These are phyloP conservation scores for Probaryconus sp. DNA, from an alignment of 1,140 invertebrate species.

Conservation along the genomic window DNA sequence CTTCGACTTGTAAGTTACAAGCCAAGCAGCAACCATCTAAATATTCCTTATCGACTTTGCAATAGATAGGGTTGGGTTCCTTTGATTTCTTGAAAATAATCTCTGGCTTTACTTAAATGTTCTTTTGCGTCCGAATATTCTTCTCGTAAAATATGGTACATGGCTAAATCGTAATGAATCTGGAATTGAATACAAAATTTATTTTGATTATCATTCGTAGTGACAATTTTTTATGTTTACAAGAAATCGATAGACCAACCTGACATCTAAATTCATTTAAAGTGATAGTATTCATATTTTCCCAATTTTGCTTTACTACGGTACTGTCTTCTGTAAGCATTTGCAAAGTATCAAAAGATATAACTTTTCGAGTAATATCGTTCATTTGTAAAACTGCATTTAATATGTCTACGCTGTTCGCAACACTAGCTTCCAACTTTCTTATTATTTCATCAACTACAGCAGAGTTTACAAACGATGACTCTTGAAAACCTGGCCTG, in stretches of 20 bases:
- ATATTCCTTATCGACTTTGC: slow-evolving; percentile 81
- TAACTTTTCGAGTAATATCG: slow-evolving; percentile 73
- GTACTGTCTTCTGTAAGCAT: slow-evolving; percentile 82
- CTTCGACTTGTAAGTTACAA: slow-evolving; percentile 81
- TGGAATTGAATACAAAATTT: slow-evolving; percentile 71
- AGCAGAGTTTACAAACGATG: slow-evolving; percentile 68
- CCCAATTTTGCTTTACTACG: slow-evolving; percentile 85
- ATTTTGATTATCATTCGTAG: slow-evolving; percentile 3
- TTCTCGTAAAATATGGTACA: slow-evolving; percentile 88
- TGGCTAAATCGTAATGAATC: slow-evolving; percentile 88
- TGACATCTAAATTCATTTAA: slow-evolving; percentile 82
- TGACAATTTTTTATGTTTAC: neutral
- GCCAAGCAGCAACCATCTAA: slow-evolving; percentile 83
- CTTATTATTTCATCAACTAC: slow-evolving; percentile 75
- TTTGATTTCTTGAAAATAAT: slow-evolving; percentile 79
- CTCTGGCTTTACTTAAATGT: slow-evolving; percentile 82
- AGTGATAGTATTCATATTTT: slow-evolving; percentile 80
- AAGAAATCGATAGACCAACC: slow-evolving; percentile 62
- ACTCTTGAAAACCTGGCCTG: slow-evolving; percentile 77
- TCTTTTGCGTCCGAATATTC: slow-evolving; percentile 85
- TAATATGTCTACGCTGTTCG: slow-evolving; percentile 72
- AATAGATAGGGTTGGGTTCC: slow-evolving; percentile 77
- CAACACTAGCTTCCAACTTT: slow-evolving; percentile 73
- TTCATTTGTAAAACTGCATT: slow-evolving; percentile 69
- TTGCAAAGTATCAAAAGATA: slow-evolving; percentile 77